A percentile compares a stretch with the other conserved stretches of the same genome.
phyloP scores from a whole-genome alignment of 92 coral and sea anemone species.

The Bergia puertoricense region DNA sequence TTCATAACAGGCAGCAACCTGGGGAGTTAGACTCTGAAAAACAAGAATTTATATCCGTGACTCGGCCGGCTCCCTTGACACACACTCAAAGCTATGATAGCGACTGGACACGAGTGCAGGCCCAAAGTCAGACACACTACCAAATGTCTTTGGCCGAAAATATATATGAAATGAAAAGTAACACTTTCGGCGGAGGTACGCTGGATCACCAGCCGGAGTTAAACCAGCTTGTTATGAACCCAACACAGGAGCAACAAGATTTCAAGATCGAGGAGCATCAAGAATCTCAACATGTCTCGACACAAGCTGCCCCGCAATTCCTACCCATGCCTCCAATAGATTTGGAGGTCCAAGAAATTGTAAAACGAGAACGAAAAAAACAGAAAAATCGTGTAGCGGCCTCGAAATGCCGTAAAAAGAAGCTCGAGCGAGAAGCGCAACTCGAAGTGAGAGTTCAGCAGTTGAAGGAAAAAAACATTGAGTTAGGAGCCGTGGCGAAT shows the following conservation, averaged over 20 bases:
- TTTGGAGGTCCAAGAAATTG: constrained; percentile 93
- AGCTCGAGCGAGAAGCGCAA: constrained; percentile 97
- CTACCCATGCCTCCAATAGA: constrained; percentile 93
- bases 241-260: constrained; percentile 55
- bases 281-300: constrained; percentile 23
- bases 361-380: constrained; percentile 93
- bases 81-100: constrained; percentile 27
- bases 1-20: constrained; percentile 73
- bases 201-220: constrained; percentile 20
- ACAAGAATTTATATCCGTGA: constrained; percentile 6
- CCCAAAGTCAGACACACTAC: constrained; percentile 38
- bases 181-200: constrained; percentile 25
- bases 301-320: constrained; percentile 47
- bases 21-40: constrained; percentile 53
- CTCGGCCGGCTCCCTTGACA: constrained; percentile 3
- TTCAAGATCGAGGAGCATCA: constrained; percentile 52
- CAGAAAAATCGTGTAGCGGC: constrained; percentile 98
- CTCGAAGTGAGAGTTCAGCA: constrained; percentile 94
- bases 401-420: constrained; percentile 95
- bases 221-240: constrained; percentile 19
- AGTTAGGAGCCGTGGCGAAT: constrained; percentile 89
- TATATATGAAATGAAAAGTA: constrained; percentile 43
- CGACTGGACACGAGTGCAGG: constrained; percentile 25
- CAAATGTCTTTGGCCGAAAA: constrained; percentile 39
- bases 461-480: constrained; percentile 92